Evolutionary conservation across 2,797 vertebrate genomes (phyloP), one percentile per base, ranked within the genome.

Genomic region (Pipistrellus pipistrellus): DNA sequence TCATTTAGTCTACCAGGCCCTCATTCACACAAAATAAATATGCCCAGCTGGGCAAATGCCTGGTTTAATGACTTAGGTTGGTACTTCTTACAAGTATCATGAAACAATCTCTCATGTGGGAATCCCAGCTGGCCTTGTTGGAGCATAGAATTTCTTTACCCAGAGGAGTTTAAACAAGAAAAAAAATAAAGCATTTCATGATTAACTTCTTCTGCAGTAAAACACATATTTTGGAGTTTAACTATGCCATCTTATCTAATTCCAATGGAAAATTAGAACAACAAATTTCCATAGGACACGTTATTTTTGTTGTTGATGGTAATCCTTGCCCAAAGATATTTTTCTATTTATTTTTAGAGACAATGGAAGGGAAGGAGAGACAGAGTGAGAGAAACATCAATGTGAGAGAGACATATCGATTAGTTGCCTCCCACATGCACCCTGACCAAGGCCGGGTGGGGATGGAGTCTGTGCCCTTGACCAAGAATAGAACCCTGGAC

Each of bases 141-240:
- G 15, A 62, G 48, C 44, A 53, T 35, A 93, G 35, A 85, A 68
- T 69, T 77, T 72, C 73, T 94, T 85, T 44, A 76, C 27, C 66
- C 32, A 68, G 46, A 73, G 66, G 21, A 77, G 5, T 72, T 83
- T 57, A 68, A 92, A 72, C 3, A 32, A 83, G 46, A 85, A 84
- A 93, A 93, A 13, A 62, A 88, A 73, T 18, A 35, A 91, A 78
- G 27, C 17, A 76, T 85, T 95, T 85, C 62, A 76, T 88, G 57
- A 73, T 17, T 82, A 85, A 82, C 18, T 44, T 12, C 6, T 93
- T 81, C 55, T 12, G 30, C 73, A 8, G 6, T 38, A 90, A 92
- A 88, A 41, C 55, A 72, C n/a, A 44, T 84, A 44, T 68, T 90
- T 82, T 91, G 68, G 46, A 66, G 14, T 64, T 95, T 64, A 76